Evolutionary conservation across 1,140 invertebrate species (phyloP), one percentile per base, ranked within the genome.

Genomic region (Colletes latitarsis): DNA sequence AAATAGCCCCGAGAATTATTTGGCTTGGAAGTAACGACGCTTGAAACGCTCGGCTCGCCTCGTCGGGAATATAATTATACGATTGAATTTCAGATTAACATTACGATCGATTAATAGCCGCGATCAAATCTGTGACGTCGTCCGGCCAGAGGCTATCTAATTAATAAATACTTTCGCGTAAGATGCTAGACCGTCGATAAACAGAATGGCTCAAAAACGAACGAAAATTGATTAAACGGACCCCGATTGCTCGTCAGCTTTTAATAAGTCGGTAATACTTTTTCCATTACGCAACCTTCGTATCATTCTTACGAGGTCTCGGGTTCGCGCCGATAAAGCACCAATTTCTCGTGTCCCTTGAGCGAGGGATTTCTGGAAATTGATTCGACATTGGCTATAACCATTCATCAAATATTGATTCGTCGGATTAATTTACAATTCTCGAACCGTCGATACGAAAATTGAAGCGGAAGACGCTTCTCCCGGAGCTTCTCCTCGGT

Each of bases 51-150:
- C 64, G 53, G 15, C 4, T 8, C 67, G 41, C 14, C 14, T 63
- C 19, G 12, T 3, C 9, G 21, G 12, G 21, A 49, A 52, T 70
- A 49, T 77, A 77, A 77, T 67, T 68, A 30, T 8, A 17, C 41
- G 15, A 58, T 67, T 68, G 30, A 21, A 52, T 17, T 49, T 39
- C 41, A 19, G 43, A 19, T n/a, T 12, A 41, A 19, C n/a, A 39
- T 9, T 46, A 12, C 46, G 30, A 15, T 75, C 52, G 12, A 75
- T 75, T 75, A 64, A 72, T 43, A 55, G 19, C 43, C 21, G 9
- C 19, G 41, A 73, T 60, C 21, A 17, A 46, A n/a, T 39, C 30
- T 5, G 21, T 64, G 30, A 30, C 30, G 30, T 30, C 30, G 30
- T 19, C 21, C 10, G 19, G 55, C n/a, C 55, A 17, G 6, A 57